Base-by-base conservation (phyloP, 2,113 vertebrate species). In the Corythoichthys intestinalis region DNA sequence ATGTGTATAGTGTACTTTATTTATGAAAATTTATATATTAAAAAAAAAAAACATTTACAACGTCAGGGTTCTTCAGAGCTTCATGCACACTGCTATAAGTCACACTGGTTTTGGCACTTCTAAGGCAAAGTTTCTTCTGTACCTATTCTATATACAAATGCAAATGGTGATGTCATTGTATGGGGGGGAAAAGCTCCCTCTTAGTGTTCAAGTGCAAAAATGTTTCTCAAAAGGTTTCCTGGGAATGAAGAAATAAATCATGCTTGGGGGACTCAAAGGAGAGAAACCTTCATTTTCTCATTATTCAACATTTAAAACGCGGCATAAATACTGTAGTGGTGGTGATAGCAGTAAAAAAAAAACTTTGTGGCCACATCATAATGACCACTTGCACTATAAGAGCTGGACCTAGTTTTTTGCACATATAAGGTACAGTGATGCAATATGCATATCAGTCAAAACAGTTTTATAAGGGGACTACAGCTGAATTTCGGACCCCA, bases 1-100 rank as follows among this genome's bases (percentile, higher is more conserved):
- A 10, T 8, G 20, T 64, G 1, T 0, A 2, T 44, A 14, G 2
- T 13, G 56, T 72, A 39, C 38, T 85, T 87, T 88, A 85, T 87
- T 86, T 85, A 83, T 60, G 50, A 89, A 89, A 87, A 90, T 88
- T 88, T 28, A 28, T 28, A 7, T 47, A 77, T 47, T 10, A 66
- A 47, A 49, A 47, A 57, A 44, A 52, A 84, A 87, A 82, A 2
- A 1, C 63, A 75, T 74, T 78, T 71, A 72, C 37, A 81, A 76
- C 28, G 64, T 46, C 38, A 66, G 69, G 44, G n/a, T 47, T 61
- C 44, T 71, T 58, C 52, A 53, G 53, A 17, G 35, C 59, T 65
- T 57, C 20, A 62, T 46, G 17, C 48, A 71, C 71, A 76, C 57
- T 72, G 76, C 67, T 71, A 57, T 77, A 79, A 75, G 69, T 57